phyloP scores from a whole-genome alignment of 2,113 vertebrate species.

The Takifugu flavidus region DNA sequence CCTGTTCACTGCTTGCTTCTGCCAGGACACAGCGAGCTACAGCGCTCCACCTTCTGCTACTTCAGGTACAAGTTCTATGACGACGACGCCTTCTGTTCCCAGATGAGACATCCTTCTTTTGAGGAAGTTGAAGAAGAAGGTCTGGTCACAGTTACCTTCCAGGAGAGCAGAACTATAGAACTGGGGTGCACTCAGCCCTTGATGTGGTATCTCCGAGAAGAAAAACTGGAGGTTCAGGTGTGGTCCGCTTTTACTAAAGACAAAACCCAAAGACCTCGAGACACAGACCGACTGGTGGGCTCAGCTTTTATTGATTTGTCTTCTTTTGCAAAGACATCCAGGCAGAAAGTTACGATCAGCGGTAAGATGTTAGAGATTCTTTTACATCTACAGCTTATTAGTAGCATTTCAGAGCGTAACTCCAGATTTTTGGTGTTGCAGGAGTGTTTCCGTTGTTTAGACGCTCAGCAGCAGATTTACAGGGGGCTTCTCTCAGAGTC shows the following conservation, averaged over 20 bases:
- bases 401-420: not conserved
- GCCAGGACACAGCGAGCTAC: conserved; percentile 73
- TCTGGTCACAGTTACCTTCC: conserved; percentile 76
- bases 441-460: conserved; percentile 91
- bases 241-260: conserved; percentile 87
- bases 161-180: conserved; percentile 69
- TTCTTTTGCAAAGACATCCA: conserved; percentile 66
- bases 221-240: conserved; percentile 88
- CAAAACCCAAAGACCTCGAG: conserved; percentile 77
- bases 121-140: conserved; percentile 47
- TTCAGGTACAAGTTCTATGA: conserved; percentile 87
- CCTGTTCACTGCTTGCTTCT: conserved; percentile 81
- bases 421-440: conserved; percentile 54
- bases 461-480: conserved; percentile 81
- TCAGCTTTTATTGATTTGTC: conserved; percentile 86
- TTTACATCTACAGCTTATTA: not conserved
- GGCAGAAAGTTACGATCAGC: conserved; percentile 76
- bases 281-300: conserved; percentile 87
- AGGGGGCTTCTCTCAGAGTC: conserved; percentile 85
- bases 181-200: conserved; percentile 78
- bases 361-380: conserved; percentile 72
- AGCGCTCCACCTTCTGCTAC: conserved; percentile 83
- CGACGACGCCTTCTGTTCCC: conserved; percentile 79
- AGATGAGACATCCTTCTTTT: conserved; percentile 75
- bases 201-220: conserved; percentile 89